Percentiles rank a stretch among this genome's conserved stretches.
These are phyloP conservation scores for Anarsia innoxiella DNA, from an alignment of 2,888 invertebrate genomes.

Conservation along the genomic window DNA sequence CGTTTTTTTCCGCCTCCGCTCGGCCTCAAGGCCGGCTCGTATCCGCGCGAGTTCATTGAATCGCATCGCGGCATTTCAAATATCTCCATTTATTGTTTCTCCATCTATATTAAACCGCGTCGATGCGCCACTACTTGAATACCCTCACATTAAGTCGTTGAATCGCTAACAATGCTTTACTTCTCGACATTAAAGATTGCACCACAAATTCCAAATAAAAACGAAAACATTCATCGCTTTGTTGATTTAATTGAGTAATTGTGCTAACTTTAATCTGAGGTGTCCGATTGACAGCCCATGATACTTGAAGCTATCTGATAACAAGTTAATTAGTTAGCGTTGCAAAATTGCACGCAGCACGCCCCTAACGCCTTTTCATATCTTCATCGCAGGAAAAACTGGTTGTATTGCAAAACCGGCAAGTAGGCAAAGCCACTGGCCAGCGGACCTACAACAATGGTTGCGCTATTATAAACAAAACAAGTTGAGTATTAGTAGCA, in stretches of 20 bases:
- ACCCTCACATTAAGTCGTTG: conserved; percentile 8
- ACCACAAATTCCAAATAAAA: too few species aligned
- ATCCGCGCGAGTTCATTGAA: conserved; percentile 43
- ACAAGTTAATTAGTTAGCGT: conserved; percentile 24
- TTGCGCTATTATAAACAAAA: conserved; percentile 54
- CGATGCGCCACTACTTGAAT: conserved; percentile 3
- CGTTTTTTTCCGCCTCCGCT: conserved; percentile 33
- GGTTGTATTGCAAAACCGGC: conserved; percentile 52
- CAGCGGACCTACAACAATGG: conserved; percentile 49
- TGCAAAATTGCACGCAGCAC: conserved; percentile 12
- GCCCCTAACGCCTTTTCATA: conserved; percentile 31
- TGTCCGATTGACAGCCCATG: conserved; percentile 34
- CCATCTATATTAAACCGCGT: conserved; percentile 17
- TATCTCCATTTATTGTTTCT: conserved; percentile 23
- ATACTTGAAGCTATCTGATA: conserved; percentile 28
- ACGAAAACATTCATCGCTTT: too few species aligned
- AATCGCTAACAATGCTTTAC: conserved; percentile 8
- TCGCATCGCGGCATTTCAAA: conserved; percentile 32
- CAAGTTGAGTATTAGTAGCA: conserved; percentile 45
- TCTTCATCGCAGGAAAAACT: conserved; percentile 63
- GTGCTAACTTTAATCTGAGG: conserved; percentile 36
- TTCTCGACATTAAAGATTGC: conserved; percentile 3
- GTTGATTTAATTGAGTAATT: conserved; percentile 43
- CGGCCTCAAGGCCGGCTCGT: conserved; percentile 43
- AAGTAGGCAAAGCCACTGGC: conserved; percentile 43